A percentile compares a stretch with the other conserved stretches of the same genome.
Conservation (phyloP, 1,140 invertebrate species). For the Dolichoris vasculosae region DNA sequence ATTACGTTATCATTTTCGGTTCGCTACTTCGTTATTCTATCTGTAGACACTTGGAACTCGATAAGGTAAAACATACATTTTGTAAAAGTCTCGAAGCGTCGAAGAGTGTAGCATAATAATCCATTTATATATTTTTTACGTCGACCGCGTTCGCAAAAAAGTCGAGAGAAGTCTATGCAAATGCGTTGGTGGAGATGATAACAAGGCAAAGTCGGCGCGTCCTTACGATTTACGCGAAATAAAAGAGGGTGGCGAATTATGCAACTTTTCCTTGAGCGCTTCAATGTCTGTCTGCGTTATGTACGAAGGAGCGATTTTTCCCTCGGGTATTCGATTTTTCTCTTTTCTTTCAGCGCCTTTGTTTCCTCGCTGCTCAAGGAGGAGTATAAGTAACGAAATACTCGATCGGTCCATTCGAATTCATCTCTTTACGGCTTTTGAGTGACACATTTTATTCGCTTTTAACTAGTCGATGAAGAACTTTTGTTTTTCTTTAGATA, state of each 20-base stretch:
- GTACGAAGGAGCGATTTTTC: conserved; percentile 33
- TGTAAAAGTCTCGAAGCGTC: too few species aligned
- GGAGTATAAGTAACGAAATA: neutral
- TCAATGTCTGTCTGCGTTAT: conserved; percentile 3
- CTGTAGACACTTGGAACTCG: too few species aligned
- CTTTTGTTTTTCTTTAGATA: neutral
- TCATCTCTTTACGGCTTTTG: neutral
- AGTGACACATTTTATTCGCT: neutral
- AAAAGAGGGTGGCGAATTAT: conserved; percentile 20
- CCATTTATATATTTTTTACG: too few species aligned
- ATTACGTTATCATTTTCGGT: too few species aligned
- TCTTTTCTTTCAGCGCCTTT: neutral
- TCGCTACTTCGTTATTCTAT: too few species aligned
- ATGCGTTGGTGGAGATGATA: neutral
- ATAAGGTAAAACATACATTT: too few species aligned
- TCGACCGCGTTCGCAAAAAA: too few species aligned
- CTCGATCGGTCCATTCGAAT: neutral
- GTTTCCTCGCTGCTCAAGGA: neutral
- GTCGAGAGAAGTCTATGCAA: neutral
- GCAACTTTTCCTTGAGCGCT: neutral
- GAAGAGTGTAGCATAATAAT: too few species aligned
- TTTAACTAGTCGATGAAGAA: neutral
- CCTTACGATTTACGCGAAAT: conserved; percentile 33
- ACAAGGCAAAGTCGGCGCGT: neutral
- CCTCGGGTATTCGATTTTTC: conserved; percentile 1